phyloP scores from a whole-genome alignment of 2,888 invertebrate genomes.

The Napeogenes sylphis region DNA sequence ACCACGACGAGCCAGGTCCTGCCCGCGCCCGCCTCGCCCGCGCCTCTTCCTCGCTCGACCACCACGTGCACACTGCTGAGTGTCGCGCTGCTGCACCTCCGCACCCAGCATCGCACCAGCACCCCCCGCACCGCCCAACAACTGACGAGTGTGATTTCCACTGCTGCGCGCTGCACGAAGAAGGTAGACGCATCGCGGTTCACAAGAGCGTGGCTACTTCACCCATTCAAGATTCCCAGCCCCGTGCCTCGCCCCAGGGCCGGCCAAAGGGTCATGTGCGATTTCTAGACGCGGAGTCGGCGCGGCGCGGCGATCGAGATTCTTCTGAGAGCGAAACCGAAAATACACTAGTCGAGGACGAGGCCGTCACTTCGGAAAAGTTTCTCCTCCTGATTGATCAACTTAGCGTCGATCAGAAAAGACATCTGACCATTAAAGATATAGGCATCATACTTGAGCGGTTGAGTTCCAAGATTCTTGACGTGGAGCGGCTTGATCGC shows the following conservation, averaged over 20 bases:
- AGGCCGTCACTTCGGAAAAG: slow-evolving; percentile 92
- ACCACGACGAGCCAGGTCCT: slow-evolving; percentile 92
- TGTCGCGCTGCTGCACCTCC: slow-evolving; percentile 85
- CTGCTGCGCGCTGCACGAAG: slow-evolving; percentile 96
- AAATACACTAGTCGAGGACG: slow-evolving; percentile 95
- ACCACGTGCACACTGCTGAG: slow-evolving; percentile 82
- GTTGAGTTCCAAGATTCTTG: slow-evolving; percentile 93
- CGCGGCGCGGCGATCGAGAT: slow-evolving; percentile 83
- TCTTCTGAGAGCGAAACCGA: slow-evolving; percentile 96
- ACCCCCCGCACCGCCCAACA: slow-evolving; percentile 74
- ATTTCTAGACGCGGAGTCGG: slow-evolving; percentile 87
- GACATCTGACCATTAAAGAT: slow-evolving; percentile 94
- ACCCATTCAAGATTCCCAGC: slow-evolving; percentile 89
- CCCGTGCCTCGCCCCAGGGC: slow-evolving; percentile 82
- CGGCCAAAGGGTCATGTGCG: slow-evolving; percentile 88
- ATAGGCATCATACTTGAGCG: slow-evolving; percentile 96
- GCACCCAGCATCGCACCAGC: slow-evolving; percentile 82
- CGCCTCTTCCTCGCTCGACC: slow-evolving; percentile 81
- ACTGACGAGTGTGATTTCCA: slow-evolving; percentile 96
- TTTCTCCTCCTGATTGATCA: slow-evolving; percentile 95
- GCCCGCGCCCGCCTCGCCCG: slow-evolving; percentile 85
- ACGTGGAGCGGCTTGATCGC: slow-evolving; percentile 93
- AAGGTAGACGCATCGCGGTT: slow-evolving; percentile 92
- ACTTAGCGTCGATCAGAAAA: slow-evolving; percentile 93
- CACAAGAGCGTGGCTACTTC: slow-evolving; percentile 96